Conservation (phyloP, 2,113 vertebrate genomes). For the Paramisgurnus dabryanus region DNA sequence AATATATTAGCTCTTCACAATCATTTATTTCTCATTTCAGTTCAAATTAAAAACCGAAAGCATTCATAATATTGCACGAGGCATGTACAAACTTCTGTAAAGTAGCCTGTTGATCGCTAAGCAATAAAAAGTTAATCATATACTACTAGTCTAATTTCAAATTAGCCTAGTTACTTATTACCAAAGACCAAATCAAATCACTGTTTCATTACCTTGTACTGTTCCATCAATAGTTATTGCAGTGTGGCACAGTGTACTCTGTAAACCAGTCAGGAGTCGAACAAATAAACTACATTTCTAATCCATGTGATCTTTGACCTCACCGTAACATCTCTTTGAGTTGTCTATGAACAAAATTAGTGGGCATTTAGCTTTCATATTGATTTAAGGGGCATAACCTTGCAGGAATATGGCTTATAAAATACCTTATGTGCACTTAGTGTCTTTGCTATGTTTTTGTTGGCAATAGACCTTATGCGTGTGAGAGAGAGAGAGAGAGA, state of each 20-base stretch:
- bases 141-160: not conserved
- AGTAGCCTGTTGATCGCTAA: not conserved
- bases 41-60: not conserved
- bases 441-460: not conserved
- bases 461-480: not conserved
- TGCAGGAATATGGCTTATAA: not conserved
- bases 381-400: not conserved
- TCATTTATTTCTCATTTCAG: not conserved
- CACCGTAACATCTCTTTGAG: not conserved
- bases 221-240: not conserved
- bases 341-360: not conserved
- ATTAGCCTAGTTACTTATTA: constrained; percentile 35
- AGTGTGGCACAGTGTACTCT: not conserved
- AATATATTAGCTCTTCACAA: no score
- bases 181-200: constrained; percentile 3
- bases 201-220: constrained; percentile 7
- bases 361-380: not conserved
- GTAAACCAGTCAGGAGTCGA: not conserved
- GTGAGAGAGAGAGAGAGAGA: not conserved
- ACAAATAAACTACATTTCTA: not conserved
- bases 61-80: not conserved
- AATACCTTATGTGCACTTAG: not conserved
- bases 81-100: not conserved
- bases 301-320: not conserved
- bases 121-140: constrained; percentile 36